Conservation (phyloP, 2,888 invertebrate species). For the Acronicta alni region DNA sequence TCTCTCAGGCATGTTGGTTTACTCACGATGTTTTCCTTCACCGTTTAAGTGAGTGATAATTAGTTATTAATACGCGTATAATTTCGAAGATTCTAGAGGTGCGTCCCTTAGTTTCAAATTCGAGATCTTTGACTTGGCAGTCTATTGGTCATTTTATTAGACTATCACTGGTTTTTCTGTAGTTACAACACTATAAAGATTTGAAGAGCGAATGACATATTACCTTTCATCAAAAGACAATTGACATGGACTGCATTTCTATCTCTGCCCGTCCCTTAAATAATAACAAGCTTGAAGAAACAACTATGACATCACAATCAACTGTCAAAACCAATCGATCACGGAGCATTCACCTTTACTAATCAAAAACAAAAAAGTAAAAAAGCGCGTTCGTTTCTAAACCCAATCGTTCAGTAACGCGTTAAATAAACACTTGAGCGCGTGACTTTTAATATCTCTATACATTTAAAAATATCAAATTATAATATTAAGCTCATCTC, state of each 20-base stretch:
- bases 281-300: slow-evolving; percentile 27
- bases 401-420: slow-evolving; percentile 80
- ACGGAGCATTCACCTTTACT: slow-evolving; percentile 56
- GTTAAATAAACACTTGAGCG: slow-evolving; percentile 86
- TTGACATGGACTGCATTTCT: neutral
- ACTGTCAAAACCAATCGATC: slow-evolving; percentile 53
- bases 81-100: no score
- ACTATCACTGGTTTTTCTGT: no score
- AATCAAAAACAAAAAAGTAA: slow-evolving; percentile 61
- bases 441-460: slow-evolving; percentile 89
- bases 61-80: no score
- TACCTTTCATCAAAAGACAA: neutral
- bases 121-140: no score
- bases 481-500: slow-evolving; percentile 87
- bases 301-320: slow-evolving; percentile 34
- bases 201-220: neutral
- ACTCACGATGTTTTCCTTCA: no score
- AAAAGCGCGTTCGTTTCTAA: slow-evolving; percentile 56
- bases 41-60: no score
- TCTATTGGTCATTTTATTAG: no score
- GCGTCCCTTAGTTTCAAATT: no score
- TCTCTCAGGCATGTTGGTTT: no score
- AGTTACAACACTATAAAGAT: no score
- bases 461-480: slow-evolving; percentile 89
- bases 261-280: slow-evolving; percentile 3